Base-by-base conservation (phyloP, 2,113 vertebrate species). In the Thunnus maccoyii region DNA sequence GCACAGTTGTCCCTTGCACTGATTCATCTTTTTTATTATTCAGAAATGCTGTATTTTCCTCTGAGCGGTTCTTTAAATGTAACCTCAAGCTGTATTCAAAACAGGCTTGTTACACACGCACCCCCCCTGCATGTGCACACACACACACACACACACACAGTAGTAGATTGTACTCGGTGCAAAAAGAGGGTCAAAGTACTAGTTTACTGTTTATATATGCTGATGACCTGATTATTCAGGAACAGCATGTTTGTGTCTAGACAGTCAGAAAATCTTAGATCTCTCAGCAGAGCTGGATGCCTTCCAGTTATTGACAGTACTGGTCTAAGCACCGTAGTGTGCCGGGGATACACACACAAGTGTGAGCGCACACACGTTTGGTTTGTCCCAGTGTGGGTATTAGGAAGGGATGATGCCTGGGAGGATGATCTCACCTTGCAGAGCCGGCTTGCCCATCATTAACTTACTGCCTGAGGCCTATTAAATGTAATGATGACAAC, bases 151-250 rank as follows among this genome's bases (percentile, higher is more conserved):
- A 58, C 46, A 36, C 66, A 46, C 46, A 72, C 47, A 64, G 47
- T 51, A 46, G 70, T 63, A 84, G 68, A 63, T 70, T 72, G 50
- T 63, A 65, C 65, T 64, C 12, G 22, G 36, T 47, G 12, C 20
- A 60, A 78, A 77, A 91, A 91, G 16, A 64, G 71, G 89, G 86
- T 84, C 80, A 86, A 54, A 84, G 83, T 56, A 84, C 32, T 30
- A 80, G 76, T 85, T 85, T 76, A 72, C 57, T 65, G 48, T 91
- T 92, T 62, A 87, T 85, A 89, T 90, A 87, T 91, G 87, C 88
- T 72, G 80, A 90, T 91, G 88, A 86, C 86, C 93, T 85, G 84
- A 93, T 91, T 94, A 93, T 85, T 87, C 80, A 81, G 71, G 70
- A 86, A 61, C 25, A 2, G 48, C 25, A 17, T 66, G 81, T 78